Conservation (phyloP, 2,113 vertebrate genomes). For the Bos indicus region DNA sequence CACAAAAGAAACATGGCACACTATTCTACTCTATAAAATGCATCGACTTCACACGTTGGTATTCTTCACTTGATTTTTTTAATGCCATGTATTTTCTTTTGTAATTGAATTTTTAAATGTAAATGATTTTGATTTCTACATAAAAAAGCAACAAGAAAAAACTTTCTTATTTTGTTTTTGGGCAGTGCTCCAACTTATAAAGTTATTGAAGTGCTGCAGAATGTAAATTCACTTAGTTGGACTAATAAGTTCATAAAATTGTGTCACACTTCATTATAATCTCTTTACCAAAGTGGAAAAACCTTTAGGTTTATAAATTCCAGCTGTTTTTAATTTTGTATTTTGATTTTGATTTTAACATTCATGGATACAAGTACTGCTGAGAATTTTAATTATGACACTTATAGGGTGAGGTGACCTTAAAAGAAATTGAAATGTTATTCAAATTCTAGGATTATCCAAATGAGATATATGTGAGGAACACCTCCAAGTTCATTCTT, state of each 20-base stretch:
- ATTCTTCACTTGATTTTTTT: neutral
- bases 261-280: slow-evolving; percentile 77
- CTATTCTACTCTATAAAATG: neutral
- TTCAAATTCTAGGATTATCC: neutral
- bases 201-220: slow-evolving; percentile 69
- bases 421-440: slow-evolving; percentile 29
- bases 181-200: slow-evolving; percentile 70
- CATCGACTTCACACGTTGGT: neutral
- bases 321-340: slow-evolving; percentile 76
- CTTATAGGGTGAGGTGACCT: slow-evolving; percentile 12
- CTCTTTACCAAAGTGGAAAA: slow-evolving; percentile 76
- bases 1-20: neutral
- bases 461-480: neutral
- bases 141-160: slow-evolving; percentile 42
- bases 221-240: slow-evolving; percentile 72
- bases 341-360: slow-evolving; percentile 68
- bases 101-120: slow-evolving; percentile 45
- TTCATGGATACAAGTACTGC: slow-evolving; percentile 48
- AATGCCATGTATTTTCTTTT: slow-evolving; percentile 12
- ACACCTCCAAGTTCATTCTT: neutral
- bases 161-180: slow-evolving; percentile 59
- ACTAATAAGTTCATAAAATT: slow-evolving; percentile 77
- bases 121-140: slow-evolving; percentile 40
- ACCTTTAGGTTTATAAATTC: slow-evolving; percentile 71
- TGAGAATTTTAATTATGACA: slow-evolving; percentile 50